These are phyloP conservation scores for Cacoxenus indagator DNA, from an alignment of 2,888 invertebrate species.

Conservation along the genomic window DNA sequence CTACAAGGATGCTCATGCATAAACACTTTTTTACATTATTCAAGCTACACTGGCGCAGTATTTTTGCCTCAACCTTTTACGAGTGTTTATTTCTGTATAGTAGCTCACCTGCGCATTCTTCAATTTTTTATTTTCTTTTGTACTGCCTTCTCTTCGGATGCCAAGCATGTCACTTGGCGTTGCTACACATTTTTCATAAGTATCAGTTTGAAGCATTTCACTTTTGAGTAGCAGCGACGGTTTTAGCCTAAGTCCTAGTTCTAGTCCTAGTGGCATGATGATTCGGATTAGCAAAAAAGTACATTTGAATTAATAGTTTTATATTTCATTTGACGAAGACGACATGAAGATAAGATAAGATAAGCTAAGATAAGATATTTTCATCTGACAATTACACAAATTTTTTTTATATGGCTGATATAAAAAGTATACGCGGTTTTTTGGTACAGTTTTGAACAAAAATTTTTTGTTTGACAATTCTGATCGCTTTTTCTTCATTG, in stretches of 20 bases:
- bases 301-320: not conserved
- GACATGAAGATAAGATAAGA: no score
- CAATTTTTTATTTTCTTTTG: slow-evolving; percentile 46
- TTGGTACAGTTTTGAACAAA: no score
- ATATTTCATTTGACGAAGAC: no score
- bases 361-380: not conserved
- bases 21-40: not conserved
- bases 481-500: no score
- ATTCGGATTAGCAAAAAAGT: not conserved
- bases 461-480: no score
- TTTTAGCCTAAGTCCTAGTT: not conserved
- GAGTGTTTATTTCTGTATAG: slow-evolving; percentile 46
- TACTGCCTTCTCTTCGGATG: slow-evolving; percentile 9
- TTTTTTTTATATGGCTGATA: no score
- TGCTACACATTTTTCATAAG: slow-evolving; percentile 24
- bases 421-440: no score
- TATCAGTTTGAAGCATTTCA: not conserved
- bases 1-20: not conserved
- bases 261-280: not conserved
- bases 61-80: slow-evolving; percentile 36
- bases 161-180: slow-evolving; percentile 24
- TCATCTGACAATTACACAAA: no score
- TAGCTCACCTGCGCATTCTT: slow-evolving; percentile 45
- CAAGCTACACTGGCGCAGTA: not conserved
- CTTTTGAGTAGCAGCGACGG: not conserved